These are phyloP conservation scores for Ephydatia muelleri DNA, from an alignment of 37 sponge, comb jelly and placozoan species.

Conservation along the genomic window DNA sequence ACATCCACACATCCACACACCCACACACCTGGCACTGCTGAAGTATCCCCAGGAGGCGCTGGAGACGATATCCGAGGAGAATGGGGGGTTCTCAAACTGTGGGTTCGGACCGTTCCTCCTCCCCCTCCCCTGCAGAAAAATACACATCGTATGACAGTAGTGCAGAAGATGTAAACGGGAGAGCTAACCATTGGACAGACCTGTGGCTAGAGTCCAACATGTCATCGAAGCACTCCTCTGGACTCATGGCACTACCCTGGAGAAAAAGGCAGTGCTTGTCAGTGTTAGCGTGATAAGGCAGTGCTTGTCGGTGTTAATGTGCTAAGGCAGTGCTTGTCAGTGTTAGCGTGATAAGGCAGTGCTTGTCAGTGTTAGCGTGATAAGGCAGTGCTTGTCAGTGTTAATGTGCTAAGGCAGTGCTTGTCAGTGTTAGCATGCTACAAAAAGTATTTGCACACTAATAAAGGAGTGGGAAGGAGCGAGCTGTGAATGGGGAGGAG, in stretches of 20 bases:
- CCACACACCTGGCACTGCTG: not conserved
- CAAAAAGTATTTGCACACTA: not conserved
- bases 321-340: too few species aligned
- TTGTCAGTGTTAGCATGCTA: too few species aligned
- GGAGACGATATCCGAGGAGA: not conserved
- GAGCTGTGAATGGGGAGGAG: constrained; percentile 21
- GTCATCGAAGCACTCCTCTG: not conserved
- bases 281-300: too few species aligned
- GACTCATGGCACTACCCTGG: not conserved
- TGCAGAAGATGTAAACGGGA: too few species aligned
- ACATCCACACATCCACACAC: constrained; percentile 5
- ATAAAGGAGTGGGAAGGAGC: constrained; percentile 28
- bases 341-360: too few species aligned
- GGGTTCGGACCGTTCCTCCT: not conserved
- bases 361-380: too few species aligned
- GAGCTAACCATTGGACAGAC: not conserved
- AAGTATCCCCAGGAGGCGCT: not conserved
- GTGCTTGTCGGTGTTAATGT: too few species aligned
- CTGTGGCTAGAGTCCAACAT: not conserved
- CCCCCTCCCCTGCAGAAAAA: not conserved
- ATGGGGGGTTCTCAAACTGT: not conserved
- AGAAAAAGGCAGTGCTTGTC: not conserved
- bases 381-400: too few species aligned
- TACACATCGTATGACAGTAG: too few species aligned
- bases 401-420: too few species aligned